Base-by-base conservation (phyloP, 2,888 invertebrate genomes). In the Antitype chi region DNA sequence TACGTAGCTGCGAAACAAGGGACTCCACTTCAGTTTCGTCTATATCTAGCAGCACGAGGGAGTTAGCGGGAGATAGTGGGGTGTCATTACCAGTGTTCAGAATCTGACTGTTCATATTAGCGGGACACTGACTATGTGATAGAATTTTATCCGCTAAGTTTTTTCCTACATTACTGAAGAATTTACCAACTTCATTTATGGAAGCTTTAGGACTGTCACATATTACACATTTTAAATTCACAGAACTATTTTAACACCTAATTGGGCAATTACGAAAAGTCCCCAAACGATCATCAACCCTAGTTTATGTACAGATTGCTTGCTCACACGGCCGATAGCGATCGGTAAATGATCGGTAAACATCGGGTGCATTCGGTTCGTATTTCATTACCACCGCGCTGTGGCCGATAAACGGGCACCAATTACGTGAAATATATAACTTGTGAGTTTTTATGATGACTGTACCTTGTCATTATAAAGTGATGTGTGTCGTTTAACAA, bases 281-380 rank as follows among this genome's bases (percentile, higher is more conserved):
- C 81, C 76, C 67, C 57, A 74, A 82, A 80, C 67, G 43, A 38
- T 20, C 68, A 76, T 74, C 86, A 86, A 73, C 85, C 87, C 84
- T 86, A 86, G 77, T 78, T 66, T 70, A 53, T n/a, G 53, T 68
- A 76, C 76, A 76, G 67, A 76, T 70, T 81, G 77, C 72, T 84
- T 75, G 83, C 81, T 85, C 83, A 82, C 77, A 85, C 79, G 75
- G 38, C 59, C 70, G 88, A 86, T 84, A 84, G 81, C 85, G 89
- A 90, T 89, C 85, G 89, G 87, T 88, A 90, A 92, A 91, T 89
- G 87, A 89, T 90, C 90, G 90, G 90, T 90, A 92, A 92, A 89
- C 90, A 89, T 85, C 83, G 84, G 86, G 79, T 82, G 78, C 77
- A 84, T 81, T 84, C 77, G 80, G 64, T 85, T 76, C 85, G 85